Evolutionary conservation across 2,888 invertebrate species (phyloP), one percentile per base, ranked within the genome.

Genomic region (Mythimna pallens): DNA sequence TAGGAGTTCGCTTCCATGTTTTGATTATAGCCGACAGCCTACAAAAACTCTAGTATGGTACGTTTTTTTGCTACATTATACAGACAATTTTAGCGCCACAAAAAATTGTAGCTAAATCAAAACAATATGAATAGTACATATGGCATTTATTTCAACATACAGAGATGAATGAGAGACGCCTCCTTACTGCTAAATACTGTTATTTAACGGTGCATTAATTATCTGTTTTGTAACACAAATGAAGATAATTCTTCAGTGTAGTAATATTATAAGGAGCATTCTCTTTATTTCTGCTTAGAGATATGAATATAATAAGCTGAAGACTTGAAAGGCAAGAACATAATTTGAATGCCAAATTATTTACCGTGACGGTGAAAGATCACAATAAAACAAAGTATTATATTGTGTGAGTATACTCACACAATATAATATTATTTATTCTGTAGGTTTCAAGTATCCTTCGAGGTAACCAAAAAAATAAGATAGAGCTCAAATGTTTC

Each of bases 41-140:
- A n/a, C 17, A 78, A 73, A 59, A 73, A 25, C 22, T 12, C 50
- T 0, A 20, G 2, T 54, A 6, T 1, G 6, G 1, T 22, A 54
- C 0, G 8, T 36, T 77, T 73, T n/a, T 73, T 78, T 52, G 73
- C 64, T 52, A 8, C 50, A 65, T n/a, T n/a, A n/a, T 36, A 54
- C 4, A 30, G 17, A 1, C 59, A 57, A 58, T 14, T 17, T 34
- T 61, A 20, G 59, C 64, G 77, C 64, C 55, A 3, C n/a, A 65
- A 73, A 73, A 76, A 76, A 76, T 22, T 71, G 1, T 14, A 47
- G 22, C 52, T 22, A 10, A 36, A 17, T 55, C 20, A 10, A 61
- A 52, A 47, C 10, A 36, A 30, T 43, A 30, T 34, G 36, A 61
- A 30, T 34, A 40, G 61, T 30, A 50, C 3, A 61, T n/a, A 50